A percentile compares a stretch with the other conserved stretches of the same genome.
Conservation (phyloP, 2,113 vertebrate species). For the Holacanthus passer region DNA sequence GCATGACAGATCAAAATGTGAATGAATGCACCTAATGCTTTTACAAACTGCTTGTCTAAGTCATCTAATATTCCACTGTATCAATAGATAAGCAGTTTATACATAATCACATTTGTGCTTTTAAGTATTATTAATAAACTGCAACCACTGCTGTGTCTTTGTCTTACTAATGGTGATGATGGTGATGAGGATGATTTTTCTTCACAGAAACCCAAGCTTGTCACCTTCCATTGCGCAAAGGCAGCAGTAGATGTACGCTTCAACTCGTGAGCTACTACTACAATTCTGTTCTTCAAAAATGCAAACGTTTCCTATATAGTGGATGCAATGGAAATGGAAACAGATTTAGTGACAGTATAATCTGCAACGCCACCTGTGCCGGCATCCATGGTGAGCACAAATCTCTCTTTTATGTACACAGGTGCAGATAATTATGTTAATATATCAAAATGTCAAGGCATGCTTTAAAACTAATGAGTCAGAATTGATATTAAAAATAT, state of each 20-base stretch:
- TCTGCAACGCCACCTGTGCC: constrained; percentile 81
- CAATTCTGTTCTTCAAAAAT: constrained; percentile 68
- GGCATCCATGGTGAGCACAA: constrained; percentile 71
- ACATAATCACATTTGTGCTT: not conserved
- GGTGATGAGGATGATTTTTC: not conserved
- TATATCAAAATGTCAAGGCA: not conserved
- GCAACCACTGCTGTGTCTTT: not conserved
- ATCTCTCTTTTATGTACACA: not conserved
- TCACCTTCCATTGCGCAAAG: constrained; percentile 26
- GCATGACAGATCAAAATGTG: not conserved
- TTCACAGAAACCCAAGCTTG: constrained; percentile 67
- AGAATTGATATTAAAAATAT: not conserved
- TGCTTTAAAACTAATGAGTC: not conserved
- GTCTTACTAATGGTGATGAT: not conserved
- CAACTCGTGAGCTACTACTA: constrained; percentile 68
- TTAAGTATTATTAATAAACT: not conserved
- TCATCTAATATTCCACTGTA: not conserved
- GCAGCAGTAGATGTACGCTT: constrained; percentile 6
- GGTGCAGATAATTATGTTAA: not conserved
- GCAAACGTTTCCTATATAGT: constrained; percentile 74
- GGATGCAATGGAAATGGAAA: constrained; percentile 81
- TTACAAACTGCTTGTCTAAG: not conserved
- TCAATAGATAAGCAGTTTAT: not conserved
- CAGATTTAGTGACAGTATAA: constrained; percentile 39
- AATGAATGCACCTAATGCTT: not conserved